Evolutionary conservation across 2,797 vertebrate species (phyloP).

Genomic region (Hoplostethus mediterraneus): DNA sequence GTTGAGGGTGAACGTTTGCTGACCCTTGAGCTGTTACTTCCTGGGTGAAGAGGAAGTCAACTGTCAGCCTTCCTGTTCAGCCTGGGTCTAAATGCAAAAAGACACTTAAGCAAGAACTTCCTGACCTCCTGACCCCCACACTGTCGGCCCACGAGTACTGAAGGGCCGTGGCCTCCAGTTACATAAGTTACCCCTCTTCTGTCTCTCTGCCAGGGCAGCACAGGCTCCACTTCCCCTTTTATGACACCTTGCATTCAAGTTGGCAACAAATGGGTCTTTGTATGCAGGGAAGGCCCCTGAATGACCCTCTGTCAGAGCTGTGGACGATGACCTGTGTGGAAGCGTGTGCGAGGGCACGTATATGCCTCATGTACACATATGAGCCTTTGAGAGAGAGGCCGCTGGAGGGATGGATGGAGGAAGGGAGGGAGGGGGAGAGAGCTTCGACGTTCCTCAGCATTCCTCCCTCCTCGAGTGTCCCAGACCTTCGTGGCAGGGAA

Average conservation of each 20-base stretch:
- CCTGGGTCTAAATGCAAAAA: constrained; percentile 1
- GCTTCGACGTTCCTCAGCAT: constrained; percentile 49
- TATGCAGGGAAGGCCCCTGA: constrained; percentile 35
- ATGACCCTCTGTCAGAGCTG: constrained; percentile 29
- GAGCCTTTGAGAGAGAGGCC: neutral
- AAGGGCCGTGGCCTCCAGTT: constrained; percentile 58
- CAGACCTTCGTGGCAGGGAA: constrained; percentile 57
- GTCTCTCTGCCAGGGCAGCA: neutral
- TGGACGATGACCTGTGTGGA: constrained; percentile 48
- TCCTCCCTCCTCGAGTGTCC: constrained; percentile 40
- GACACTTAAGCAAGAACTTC: constrained; percentile 31
- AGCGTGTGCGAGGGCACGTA: constrained; percentile 2
- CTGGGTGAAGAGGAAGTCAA: constrained; percentile 28
- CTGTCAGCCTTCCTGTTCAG: constrained; percentile 36
- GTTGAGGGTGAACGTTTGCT: constrained; percentile 4
- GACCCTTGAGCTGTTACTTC: constrained; percentile 16
- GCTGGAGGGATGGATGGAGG: constrained; percentile 17
- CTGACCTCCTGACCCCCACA: constrained; percentile 44
- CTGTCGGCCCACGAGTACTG: constrained; percentile 9
- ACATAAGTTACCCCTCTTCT: constrained; percentile 35
- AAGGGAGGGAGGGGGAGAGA: neutral
- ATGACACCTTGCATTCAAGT: constrained; percentile 61
- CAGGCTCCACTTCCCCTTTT: constrained; percentile 48
- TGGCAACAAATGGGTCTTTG: constrained; percentile 62
- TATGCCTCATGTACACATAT: neutral